Percentiles rank a stretch among this genome's conserved stretches.
Conservation (phyloP, 2,888 invertebrate genomes). For the Netelia fuscicornis region DNA sequence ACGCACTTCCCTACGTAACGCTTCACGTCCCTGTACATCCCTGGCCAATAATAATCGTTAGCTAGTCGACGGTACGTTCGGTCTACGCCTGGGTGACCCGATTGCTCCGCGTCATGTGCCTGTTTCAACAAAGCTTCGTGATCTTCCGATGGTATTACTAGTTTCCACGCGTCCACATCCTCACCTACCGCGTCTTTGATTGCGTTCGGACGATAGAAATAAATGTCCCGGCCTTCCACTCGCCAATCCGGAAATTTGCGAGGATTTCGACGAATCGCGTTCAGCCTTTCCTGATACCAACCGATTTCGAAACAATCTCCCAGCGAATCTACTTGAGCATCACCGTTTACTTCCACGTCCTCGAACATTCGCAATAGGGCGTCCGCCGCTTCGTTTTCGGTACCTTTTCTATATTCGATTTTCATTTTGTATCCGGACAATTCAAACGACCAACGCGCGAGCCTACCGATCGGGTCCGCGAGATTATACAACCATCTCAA, state of each 20-base stretch:
- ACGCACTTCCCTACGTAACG: slow-evolving; percentile 68
- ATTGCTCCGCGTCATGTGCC: slow-evolving; percentile 69
- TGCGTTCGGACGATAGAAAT: slow-evolving; percentile 24
- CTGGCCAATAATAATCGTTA: slow-evolving; percentile 70
- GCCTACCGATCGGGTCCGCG: slow-evolving; percentile 65
- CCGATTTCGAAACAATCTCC: neutral
- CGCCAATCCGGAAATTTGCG: slow-evolving; percentile 46
- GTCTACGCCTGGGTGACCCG: slow-evolving; percentile 71
- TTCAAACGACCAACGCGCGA: slow-evolving; percentile 68
- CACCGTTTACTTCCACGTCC: neutral
- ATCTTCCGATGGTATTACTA: slow-evolving; percentile 50
- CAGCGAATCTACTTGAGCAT: neutral
- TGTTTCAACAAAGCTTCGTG: slow-evolving; percentile 44
- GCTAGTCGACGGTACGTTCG: slow-evolving; percentile 63
- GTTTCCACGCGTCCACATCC: slow-evolving; percentile 65
- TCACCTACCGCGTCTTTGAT: neutral
- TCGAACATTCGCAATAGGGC: slow-evolving; percentile 56
- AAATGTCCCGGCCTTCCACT: slow-evolving; percentile 18
- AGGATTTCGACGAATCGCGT: neutral
- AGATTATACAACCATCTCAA: slow-evolving; percentile 69
- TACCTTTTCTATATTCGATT: slow-evolving; percentile 46
- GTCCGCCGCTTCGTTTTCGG: slow-evolving; percentile 25
- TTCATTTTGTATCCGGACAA: slow-evolving; percentile 62
- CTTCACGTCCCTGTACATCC: slow-evolving; percentile 63
- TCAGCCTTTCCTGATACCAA: slow-evolving; percentile 45